These are phyloP conservation scores for human DNA, from an alignment of 2,113 vertebrate genomes.

Conservation along the genomic window GRCh38 chrX:153279001-153279500, in stretches of 20 bases:
- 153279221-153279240: background rate
- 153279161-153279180: background rate
- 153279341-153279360: background rate
- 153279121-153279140: background rate
- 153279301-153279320: background rate
- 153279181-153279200: background rate
- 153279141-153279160: background rate
- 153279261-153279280: background rate
- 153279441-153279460: background rate
- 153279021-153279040: background rate
- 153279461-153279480: background rate
- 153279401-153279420: background rate
- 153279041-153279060: background rate
- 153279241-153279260: background rate
- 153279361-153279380: background rate
- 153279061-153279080: background rate
- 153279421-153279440: background rate
- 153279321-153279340: too few species aligned
- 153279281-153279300: background rate
- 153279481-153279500: background rate
- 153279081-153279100: background rate
- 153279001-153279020: background rate
- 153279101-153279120: background rate
- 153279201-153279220: background rate
- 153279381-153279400: background rate